Percentiles rank a stretch among this genome's conserved stretches.
Conservation (phyloP, 2,888 invertebrate species). For the Drosophila tanythrix region DNA sequence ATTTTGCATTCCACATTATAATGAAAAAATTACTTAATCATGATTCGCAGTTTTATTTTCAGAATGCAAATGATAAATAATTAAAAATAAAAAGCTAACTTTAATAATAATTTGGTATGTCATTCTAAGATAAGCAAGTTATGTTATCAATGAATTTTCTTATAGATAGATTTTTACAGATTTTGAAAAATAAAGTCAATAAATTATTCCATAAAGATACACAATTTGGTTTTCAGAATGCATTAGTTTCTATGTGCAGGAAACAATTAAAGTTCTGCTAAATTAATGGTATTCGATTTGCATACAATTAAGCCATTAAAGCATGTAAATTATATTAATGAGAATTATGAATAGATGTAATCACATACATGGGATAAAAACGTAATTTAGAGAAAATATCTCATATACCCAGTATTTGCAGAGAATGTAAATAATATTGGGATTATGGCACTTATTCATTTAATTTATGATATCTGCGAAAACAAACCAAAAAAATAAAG, state of each 20-base stretch:
- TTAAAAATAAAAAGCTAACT: neutral
- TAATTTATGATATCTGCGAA: neutral
- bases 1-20: neutral
- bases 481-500: neutral
- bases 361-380: neutral
- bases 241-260: no score
- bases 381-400: neutral
- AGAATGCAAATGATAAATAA: neutral
- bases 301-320: neutral
- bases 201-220: neutral
- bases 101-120: no score
- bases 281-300: neutral
- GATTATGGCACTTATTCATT: neutral
- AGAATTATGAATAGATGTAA: neutral
- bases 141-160: no score
- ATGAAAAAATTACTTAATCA: accelerated
- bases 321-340: neutral
- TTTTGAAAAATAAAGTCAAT: neutral
- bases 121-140: no score
- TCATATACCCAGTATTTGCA: neutral
- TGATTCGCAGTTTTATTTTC: neutral
- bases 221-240: neutral
- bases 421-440: neutral
- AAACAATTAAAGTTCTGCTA: neutral
- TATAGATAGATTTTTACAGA: no score